Evolutionary conservation across 2,797 vertebrate species (phyloP).

Genomic region (Furcifer pardalis): DNA sequence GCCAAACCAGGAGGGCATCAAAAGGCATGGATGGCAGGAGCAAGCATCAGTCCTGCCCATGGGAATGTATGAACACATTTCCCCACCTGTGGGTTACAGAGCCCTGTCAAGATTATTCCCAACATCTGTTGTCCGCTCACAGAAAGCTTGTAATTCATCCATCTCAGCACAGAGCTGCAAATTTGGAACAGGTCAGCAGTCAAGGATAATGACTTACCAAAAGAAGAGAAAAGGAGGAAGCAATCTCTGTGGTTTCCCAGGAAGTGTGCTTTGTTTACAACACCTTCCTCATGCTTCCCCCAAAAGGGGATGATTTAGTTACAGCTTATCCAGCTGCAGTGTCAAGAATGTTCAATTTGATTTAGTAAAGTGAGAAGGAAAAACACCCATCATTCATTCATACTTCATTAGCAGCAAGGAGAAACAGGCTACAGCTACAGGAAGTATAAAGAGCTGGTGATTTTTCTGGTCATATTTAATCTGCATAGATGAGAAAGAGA

Average conservation of each 20-base stretch:
- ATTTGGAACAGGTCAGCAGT: conserved; percentile 36
- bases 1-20: neutral
- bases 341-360: conserved; percentile 41
- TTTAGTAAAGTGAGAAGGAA: conserved; percentile 32
- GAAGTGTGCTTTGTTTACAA: conserved; percentile 21
- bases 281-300: neutral
- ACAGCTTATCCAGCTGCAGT: conserved; percentile 38
- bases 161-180: conserved; percentile 1
- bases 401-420: conserved; percentile 15
- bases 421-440: neutral
- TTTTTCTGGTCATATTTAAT: conserved; percentile 24
- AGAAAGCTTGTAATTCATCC: conserved; percentile 25
- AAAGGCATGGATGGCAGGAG: neutral
- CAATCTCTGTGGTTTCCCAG: conserved; percentile 5
- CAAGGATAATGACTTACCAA: conserved; percentile 14
- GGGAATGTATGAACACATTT: neutral
- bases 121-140: conserved; percentile 24
- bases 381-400: conserved; percentile 17
- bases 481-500: neutral
- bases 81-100: neutral
- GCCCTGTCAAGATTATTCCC: conserved; percentile 9
- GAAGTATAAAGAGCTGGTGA: neutral
- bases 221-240: conserved; percentile 7
- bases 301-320: conserved; percentile 13
- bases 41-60: neutral